phyloP scores from a whole-genome alignment of 2,113 vertebrate species.

The Rhegmatorhina hoffmannsi region DNA sequence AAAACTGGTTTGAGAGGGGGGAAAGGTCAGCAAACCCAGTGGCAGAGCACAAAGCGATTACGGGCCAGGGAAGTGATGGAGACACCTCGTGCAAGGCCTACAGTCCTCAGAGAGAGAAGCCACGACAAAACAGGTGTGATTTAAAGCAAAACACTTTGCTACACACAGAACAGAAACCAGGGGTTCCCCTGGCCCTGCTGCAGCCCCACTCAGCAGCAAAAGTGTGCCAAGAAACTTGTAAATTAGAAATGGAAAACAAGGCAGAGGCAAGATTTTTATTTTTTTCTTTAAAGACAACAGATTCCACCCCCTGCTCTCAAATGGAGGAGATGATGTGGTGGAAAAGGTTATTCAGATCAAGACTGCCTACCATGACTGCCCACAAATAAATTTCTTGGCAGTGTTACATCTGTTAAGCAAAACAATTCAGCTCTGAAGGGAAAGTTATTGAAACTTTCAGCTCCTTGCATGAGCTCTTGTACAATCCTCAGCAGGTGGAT shows the following conservation, averaged over 20 bases:
- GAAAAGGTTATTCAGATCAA: not conserved
- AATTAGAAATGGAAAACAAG: not conserved
- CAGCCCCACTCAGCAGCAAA: not conserved
- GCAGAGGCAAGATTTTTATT: too few relatives aligned
- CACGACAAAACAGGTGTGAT: not conserved
- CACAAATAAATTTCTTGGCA: not conserved
- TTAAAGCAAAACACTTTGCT: not conserved
- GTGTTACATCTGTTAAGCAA: not conserved
- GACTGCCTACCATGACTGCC: not conserved
- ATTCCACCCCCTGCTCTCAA: not conserved
- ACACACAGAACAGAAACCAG: not conserved
- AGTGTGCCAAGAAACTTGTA: not conserved
- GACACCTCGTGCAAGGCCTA: not conserved
- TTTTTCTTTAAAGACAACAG: not conserved
- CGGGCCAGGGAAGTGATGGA: not conserved
- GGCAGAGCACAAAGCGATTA: not conserved
- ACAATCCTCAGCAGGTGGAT: not conserved
- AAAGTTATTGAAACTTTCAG: not conserved
- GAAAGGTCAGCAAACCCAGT: not conserved
- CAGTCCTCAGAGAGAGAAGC: not conserved
- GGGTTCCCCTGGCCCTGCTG: not conserved
- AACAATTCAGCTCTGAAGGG: slow-evolving; percentile 5
- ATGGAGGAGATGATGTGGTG: not conserved
- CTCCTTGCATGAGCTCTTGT: not conserved
- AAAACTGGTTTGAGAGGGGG: not conserved